Conservation (phyloP, 2,888 invertebrate species). For the Acheta domesticus region DNA sequence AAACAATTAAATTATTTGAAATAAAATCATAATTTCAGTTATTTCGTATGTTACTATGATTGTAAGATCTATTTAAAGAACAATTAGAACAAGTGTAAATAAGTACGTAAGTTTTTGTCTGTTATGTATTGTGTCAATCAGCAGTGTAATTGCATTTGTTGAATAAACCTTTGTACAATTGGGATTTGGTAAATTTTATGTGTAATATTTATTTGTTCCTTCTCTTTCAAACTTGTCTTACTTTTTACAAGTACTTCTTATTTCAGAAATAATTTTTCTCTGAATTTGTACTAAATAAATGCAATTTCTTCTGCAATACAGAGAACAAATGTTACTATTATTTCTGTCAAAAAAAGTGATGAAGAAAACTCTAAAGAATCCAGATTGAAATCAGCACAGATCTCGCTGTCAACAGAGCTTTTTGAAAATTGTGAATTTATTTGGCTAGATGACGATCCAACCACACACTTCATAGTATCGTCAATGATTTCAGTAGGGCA, state of each 20-base stretch:
- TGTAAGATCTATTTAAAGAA: background rate
- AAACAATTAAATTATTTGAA: background rate
- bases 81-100: background rate
- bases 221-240: background rate
- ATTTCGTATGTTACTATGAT: background rate
- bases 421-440: too few relatives aligned
- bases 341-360: too few relatives aligned
- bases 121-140: slow-evolving; percentile 18
- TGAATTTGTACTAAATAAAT: too few relatives aligned
- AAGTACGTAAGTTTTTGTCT: background rate
- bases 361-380: too few relatives aligned
- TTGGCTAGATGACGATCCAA: too few relatives aligned
- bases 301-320: too few relatives aligned
- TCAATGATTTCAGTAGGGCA: too few relatives aligned
- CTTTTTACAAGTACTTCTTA: background rate
- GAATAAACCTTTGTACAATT: slow-evolving; percentile 18
- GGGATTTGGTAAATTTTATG: slow-evolving; percentile 7
- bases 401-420: too few relatives aligned
- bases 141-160: slow-evolving; percentile 4
- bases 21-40: slow-evolving; percentile 11
- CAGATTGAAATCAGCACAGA: too few relatives aligned
- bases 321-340: too few relatives aligned
- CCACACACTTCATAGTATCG: too few relatives aligned
- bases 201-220: background rate
- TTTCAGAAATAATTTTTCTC: too few relatives aligned